These are phyloP conservation scores for Astyanax mexicanus DNA, from an alignment of 2,797 vertebrate genomes.

Conservation along the genomic window DNA sequence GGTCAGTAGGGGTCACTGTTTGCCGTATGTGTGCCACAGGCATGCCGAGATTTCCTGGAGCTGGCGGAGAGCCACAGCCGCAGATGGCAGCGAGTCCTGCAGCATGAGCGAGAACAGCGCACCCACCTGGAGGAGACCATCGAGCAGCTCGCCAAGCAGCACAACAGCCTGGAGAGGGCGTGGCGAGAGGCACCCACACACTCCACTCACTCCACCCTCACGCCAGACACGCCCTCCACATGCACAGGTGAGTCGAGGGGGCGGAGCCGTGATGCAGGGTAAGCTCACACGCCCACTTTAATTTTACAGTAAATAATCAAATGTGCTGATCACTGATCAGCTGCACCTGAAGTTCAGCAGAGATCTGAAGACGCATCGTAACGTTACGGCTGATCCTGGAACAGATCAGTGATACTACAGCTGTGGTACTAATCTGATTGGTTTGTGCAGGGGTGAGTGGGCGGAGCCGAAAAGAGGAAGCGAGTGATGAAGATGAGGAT, in stretches of 20 bases:
- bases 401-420: background rate
- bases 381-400: too few relatives aligned
- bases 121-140: conserved; percentile 95
- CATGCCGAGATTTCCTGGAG: conserved; percentile 96
- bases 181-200: conserved; percentile 88
- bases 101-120: conserved; percentile 96
- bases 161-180: conserved; percentile 97
- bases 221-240: conserved; percentile 71
- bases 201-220: conserved; percentile 74
- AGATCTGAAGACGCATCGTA: too few relatives aligned
- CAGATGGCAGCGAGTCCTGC: conserved; percentile 95
- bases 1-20: background rate
- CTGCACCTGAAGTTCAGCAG: too few relatives aligned
- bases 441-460: conserved; percentile 72
- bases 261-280: too few relatives aligned
- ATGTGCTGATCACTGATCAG: too few relatives aligned
- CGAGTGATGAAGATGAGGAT: conserved; percentile 99
- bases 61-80: conserved; percentile 93
- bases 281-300: too few relatives aligned
- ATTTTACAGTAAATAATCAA: too few relatives aligned
- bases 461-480: conserved; percentile 87
- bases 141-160: conserved; percentile 97
- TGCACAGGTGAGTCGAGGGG: conserved; percentile 80
- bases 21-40: conserved; percentile 72
- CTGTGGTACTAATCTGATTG: conserved; percentile 16